Base-by-base conservation (phyloP, 2,797 vertebrate species). In the Karalla daura region DNA sequence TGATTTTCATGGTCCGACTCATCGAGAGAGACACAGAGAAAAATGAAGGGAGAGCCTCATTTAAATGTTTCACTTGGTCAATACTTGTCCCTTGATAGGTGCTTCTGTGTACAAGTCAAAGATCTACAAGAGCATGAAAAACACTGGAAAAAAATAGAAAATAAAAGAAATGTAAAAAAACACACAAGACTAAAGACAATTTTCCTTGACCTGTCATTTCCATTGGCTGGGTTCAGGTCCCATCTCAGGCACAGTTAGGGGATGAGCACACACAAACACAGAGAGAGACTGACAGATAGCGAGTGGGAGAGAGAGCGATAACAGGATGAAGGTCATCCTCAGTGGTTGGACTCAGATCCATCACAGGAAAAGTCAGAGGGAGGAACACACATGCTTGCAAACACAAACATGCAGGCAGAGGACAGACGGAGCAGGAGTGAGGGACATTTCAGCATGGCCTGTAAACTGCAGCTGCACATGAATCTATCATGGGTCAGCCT, bases 51-150 rank as follows among this genome's bases (percentile, higher is more conserved):
- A 64, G 9, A 65, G 70, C 37, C 81, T 81, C 80, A 85, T 87
- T 89, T 86, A 87, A 85, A 91, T 90, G 54, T 86, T 87, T 83
- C 81, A 87, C 87, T 76, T 77, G 80, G 86, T 84, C 83, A 86
- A 68, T 54, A 63, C 43, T 68, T 46, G 76, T 88, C 84, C 84
- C 84, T 65, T 47, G 84, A 80, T 70, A 78, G 43, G 70, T 56
- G 46, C 30, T 69, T 70, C 62, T 77, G 72, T 44, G 65, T 61
- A 76, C 56, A 47, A 76, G 74, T 77, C 74, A 77, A 74, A 86
- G 46, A 81, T 43, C 60, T 53, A 75, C 35, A 44, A 64, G 63
- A 74, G 70, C 78, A 74, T 73, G 70, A 80, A 78, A 64, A 78
- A 72, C 5, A 7, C 51, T 63, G 51, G 3, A 10, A 45, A 47